These are phyloP conservation scores for Lagorchestes hirsutus DNA, from an alignment of 2,797 vertebrate species.

Conservation along the genomic window DNA sequence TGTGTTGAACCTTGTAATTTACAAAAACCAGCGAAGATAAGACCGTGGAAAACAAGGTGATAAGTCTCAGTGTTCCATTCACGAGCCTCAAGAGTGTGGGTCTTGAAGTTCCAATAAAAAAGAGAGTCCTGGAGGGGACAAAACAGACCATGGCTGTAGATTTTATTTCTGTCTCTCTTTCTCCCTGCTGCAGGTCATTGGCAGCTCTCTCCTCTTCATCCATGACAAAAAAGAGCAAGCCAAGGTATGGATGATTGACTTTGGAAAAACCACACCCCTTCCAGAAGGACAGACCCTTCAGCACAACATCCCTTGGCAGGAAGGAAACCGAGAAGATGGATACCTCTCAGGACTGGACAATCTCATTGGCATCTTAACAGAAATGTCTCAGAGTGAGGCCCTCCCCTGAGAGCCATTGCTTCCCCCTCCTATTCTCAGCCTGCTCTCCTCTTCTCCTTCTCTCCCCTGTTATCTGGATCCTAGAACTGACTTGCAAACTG, in stretches of 20 bases:
- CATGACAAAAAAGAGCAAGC: slow-evolving; percentile 95
- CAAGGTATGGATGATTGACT: slow-evolving; percentile 99
- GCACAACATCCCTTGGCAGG: slow-evolving; percentile 92
- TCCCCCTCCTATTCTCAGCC: fast-evolving
- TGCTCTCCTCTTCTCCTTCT: background rate
- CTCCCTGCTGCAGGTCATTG: slow-evolving; percentile 91
- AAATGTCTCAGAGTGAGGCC: slow-evolving; percentile 85
- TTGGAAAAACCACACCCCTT: slow-evolving; percentile 97
- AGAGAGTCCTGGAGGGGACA: background rate
- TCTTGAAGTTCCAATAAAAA: background rate
- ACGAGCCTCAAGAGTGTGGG: background rate
- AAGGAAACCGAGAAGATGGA: slow-evolving; percentile 98
- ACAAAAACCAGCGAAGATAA: background rate
- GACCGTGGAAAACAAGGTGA: background rate
- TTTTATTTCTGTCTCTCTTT: background rate
- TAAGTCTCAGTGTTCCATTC: background rate
- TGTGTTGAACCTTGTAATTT: background rate
- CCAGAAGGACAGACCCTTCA: slow-evolving; percentile 92
- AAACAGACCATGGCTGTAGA: background rate
- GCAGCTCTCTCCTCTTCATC: slow-evolving; percentile 98
- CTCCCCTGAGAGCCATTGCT: slow-evolving; percentile 78
- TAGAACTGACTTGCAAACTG: slow-evolving; percentile 82
- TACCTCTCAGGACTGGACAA: slow-evolving; percentile 96
- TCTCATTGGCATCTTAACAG: slow-evolving; percentile 93
- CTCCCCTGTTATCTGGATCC: slow-evolving; percentile 66